Evolutionary conservation across 2,797 vertebrate species (phyloP).

Genomic region (Fistularia commersonii): DNA sequence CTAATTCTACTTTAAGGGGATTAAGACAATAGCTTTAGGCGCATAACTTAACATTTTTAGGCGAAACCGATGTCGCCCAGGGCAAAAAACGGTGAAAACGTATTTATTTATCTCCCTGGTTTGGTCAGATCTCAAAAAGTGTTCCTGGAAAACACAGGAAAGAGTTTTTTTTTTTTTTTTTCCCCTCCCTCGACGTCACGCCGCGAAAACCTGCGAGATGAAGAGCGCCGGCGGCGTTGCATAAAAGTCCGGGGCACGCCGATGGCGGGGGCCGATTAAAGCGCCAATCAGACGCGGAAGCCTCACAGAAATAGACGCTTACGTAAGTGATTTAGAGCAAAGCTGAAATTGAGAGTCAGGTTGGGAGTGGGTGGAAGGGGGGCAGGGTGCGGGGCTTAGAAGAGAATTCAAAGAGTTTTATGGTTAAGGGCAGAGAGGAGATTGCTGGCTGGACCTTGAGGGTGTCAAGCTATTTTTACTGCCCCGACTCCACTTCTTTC

Average conservation of each 20-base stretch:
- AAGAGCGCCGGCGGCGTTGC: conserved; percentile 5
- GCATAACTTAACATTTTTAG: too few relatives aligned
- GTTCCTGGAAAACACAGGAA: too few relatives aligned
- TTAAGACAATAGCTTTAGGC: too few relatives aligned
- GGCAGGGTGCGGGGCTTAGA: conserved; percentile 13
- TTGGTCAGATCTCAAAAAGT: too few relatives aligned
- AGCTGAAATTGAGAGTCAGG: conserved; percentile 30
- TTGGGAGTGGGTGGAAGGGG: conserved; percentile 6
- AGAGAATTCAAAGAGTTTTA: conserved; percentile 70
- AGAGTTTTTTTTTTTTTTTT: too few relatives aligned
- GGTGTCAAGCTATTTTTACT: conserved; percentile 78
- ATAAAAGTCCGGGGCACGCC: conserved; percentile 10
- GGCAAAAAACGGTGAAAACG: too few relatives aligned
- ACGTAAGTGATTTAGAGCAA: conserved; percentile 37
- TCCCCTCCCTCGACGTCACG: too few relatives aligned
- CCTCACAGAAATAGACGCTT: conserved; percentile 28
- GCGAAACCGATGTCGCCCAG: too few relatives aligned
- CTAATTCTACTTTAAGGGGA: too few relatives aligned
- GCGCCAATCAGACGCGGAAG: conserved; percentile 15
- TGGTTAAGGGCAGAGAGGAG: conserved; percentile 60
- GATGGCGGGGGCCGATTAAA: conserved; percentile 26
- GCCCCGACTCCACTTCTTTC: conserved; percentile 59
- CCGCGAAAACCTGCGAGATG: conserved; percentile 3
- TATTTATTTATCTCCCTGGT: too few relatives aligned
- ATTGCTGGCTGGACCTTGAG: conserved; percentile 70